Evolutionary conservation across 2,113 vertebrate genomes (phyloP).

Genomic region (Toxotes chatareus): DNA sequence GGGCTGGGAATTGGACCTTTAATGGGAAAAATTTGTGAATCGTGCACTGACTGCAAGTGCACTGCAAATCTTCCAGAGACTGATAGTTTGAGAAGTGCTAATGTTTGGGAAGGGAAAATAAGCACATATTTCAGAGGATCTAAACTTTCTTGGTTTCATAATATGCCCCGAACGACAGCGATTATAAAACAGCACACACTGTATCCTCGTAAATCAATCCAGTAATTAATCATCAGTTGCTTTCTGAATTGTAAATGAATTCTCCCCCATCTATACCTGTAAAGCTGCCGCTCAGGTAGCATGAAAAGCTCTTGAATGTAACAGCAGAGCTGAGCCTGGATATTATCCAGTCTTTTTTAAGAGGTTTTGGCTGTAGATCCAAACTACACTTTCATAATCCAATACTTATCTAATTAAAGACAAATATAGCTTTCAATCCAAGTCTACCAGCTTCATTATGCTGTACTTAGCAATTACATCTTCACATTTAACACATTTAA

Average conservation of each 20-base stretch:
- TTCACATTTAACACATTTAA: neutral
- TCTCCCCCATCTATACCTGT: neutral
- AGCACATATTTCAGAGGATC: neutral
- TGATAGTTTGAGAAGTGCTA: neutral
- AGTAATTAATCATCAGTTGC: neutral
- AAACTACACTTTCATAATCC: constrained; percentile 12
- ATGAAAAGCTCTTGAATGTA: constrained; percentile 6
- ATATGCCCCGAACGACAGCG: too few relatives aligned
- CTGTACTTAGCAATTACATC: neutral
- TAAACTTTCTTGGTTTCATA: neutral
- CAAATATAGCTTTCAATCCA: constrained; percentile 5
- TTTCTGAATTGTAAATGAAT: neutral
- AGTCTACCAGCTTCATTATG: neutral
- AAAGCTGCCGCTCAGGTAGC: neutral
- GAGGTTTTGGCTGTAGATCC: constrained; percentile 16
- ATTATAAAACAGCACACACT: neutral
- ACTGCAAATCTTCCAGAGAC: neutral
- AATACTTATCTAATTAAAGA: neutral
- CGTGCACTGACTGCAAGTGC: neutral
- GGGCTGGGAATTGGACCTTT: neutral
- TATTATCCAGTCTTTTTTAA: neutral
- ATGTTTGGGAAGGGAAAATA: neutral
- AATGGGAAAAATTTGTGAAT: neutral
- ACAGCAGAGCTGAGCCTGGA: neutral
- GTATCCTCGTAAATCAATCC: neutral